Base-by-base conservation (phyloP, 2,888 invertebrate species). In the Barypeithes pellucidus region DNA sequence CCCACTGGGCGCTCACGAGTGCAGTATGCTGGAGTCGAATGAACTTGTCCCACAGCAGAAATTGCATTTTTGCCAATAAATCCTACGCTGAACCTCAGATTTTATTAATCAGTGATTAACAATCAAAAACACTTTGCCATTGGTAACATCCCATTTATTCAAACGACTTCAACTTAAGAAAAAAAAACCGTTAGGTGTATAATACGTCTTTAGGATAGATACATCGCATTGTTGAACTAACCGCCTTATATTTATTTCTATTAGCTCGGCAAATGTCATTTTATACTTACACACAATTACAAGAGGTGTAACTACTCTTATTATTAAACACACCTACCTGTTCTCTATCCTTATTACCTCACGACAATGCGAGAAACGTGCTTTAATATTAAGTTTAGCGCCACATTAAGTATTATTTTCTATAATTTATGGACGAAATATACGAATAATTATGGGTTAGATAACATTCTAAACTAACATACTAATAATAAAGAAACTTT, bases 311-410 rank as follows among this genome's bases (percentile, higher is more conserved):
- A 7, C 29, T 57, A 29, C 63, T 63, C 50, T 33, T 20, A 63
- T 63, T 63, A 63, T 50, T 18, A 50, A 8, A 63, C 45, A 45
- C 61, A 61, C 54, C 54, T 57, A 57, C 54, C 54, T 57, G 54
- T 57, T 57, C 54, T 33, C 33, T 57, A 33, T 14, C 24, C 54
- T 57, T 57, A 57, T 57, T 57, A 57, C 4, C 7, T 14, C 52
- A 33, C 33, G 9, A 33, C 54, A 57, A 33, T 57, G 54, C 33
- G 18, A 57, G 54, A 57, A 33, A 57, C 33, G 54, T 57, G 9
- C 54, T 57, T 33, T 57, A 57, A 29, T 16, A 57, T 57, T 57
- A 57, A 16, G 16, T 33, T 57, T 57, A 57, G 54, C 54, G 54
- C 54, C 54, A 33, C 3, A 54, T 33, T 33, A 52, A 24, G n/a